These are phyloP conservation scores for Poeciliopsis infans DNA, from an alignment of 2,797 vertebrate species.

Conservation along the genomic window DNA sequence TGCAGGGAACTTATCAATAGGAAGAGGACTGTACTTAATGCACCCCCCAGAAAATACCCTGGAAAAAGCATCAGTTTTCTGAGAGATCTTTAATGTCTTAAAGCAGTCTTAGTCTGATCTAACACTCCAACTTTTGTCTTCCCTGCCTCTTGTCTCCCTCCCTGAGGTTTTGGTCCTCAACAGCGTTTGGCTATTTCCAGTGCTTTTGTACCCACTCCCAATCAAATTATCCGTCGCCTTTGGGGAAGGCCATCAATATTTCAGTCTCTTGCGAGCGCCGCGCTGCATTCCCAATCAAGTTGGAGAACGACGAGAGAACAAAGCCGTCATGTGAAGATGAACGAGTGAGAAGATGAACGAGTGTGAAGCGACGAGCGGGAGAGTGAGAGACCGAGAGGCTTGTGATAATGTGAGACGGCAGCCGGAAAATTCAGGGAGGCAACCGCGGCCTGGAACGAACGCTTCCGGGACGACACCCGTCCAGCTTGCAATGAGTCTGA, in stretches of 20 bases:
- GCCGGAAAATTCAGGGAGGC: conserved; percentile 21
- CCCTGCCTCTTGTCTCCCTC: background rate
- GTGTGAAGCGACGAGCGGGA: conserved; percentile 15
- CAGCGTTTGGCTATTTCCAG: background rate
- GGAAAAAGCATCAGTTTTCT: background rate
- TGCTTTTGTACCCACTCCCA: background rate
- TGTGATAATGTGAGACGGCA: background rate
- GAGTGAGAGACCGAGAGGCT: conserved; percentile 21
- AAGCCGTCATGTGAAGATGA: conserved; percentile 17
- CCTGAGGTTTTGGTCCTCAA: too few relatives aligned
- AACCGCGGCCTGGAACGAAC: background rate
- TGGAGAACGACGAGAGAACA: background rate
- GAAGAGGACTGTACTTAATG: background rate
- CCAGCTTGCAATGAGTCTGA: background rate
- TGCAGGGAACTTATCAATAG: too few relatives aligned
- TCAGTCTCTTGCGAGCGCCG: background rate
- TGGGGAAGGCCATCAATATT: background rate
- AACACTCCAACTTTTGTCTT: background rate
- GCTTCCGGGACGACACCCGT: background rate
- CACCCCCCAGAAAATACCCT: background rate
- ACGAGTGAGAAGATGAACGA: conserved; percentile 10
- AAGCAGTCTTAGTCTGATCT: background rate
- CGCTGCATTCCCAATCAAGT: background rate
- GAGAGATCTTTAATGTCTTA: background rate
- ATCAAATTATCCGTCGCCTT: background rate